A percentile compares a stretch with the other conserved stretches of the same genome.
phyloP scores from a whole-genome alignment of 2,113 vertebrate species.

The Sturnira hondurensis region DNA sequence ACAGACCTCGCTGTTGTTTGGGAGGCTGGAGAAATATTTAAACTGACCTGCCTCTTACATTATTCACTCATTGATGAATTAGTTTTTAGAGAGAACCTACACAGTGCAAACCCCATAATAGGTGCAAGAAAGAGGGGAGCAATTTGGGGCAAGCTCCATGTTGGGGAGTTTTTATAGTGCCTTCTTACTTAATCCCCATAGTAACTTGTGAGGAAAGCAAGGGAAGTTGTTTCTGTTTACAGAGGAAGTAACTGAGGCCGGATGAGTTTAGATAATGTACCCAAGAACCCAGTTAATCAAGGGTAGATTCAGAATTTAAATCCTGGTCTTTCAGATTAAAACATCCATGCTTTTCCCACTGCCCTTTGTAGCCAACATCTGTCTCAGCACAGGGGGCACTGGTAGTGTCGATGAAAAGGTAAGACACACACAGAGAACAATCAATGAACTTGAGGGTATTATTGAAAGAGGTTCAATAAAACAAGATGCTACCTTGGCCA shows the following conservation, averaged over 20 bases:
- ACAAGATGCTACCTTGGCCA: neutral
- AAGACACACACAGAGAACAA: neutral
- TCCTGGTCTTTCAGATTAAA: neutral
- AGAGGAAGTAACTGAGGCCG: neutral
- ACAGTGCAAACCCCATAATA: neutral
- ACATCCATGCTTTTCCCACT: neutral
- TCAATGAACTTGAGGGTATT: neutral
- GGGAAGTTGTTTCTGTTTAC: neutral
- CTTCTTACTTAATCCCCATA: neutral
- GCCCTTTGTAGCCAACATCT: neutral
- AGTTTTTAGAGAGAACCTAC: neutral
- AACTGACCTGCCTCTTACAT: neutral
- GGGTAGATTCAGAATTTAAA: neutral
- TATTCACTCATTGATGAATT: neutral
- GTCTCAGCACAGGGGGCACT: neutral
- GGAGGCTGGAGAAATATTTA: neutral
- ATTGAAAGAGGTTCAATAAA: neutral
- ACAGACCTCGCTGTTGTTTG: neutral
- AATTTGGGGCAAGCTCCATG: neutral
- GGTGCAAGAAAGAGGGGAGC: neutral
- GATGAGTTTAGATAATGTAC: neutral
- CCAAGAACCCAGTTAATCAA: neutral
- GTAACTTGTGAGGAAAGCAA: neutral
- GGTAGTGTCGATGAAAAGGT: neutral
- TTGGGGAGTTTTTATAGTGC: neutral